Conservation (phyloP, 2,797 vertebrate species). For the Pseudochromis fuscus region DNA sequence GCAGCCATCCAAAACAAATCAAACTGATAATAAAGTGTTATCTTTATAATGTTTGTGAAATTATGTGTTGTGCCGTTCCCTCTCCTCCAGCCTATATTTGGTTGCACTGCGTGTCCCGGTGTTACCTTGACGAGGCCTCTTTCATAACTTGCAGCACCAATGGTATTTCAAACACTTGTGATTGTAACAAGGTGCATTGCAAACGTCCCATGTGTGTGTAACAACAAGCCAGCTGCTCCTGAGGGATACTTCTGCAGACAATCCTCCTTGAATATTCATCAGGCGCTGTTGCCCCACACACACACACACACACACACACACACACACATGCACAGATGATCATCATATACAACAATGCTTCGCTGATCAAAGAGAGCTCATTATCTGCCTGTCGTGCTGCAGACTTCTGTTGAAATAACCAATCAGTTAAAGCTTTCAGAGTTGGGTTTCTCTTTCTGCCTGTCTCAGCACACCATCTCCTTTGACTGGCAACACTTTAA, state of each 20-base stretch:
- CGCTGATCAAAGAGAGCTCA: conserved; percentile 82
- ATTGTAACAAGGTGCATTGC: conserved; percentile 47
- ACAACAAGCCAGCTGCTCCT: conserved; percentile 72
- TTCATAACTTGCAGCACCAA: conserved; percentile 9
- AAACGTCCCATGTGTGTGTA: conserved; percentile 56
- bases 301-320: conserved; percentile 19
- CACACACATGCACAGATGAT: conserved; percentile 43
- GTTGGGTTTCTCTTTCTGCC: conserved; percentile 58
- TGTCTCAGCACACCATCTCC: conserved; percentile 66
- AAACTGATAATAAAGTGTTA: conserved; percentile 44
- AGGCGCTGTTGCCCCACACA: conserved; percentile 45
- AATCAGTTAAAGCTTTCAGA: conserved; percentile 66
- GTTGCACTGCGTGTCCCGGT: not conserved
- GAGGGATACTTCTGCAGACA: conserved; percentile 64
- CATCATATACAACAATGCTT: conserved; percentile 72
- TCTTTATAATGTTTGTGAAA: conserved; percentile 31
- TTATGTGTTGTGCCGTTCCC: not conserved
- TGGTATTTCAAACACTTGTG: conserved; percentile 49
- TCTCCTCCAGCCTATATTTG: conserved; percentile 2
- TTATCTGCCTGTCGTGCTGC: conserved; percentile 72
- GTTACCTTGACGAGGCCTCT: conserved; percentile 28
- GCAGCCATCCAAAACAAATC: conserved; percentile 68
- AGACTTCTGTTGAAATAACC: conserved; percentile 74
- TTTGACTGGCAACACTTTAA: conserved; percentile 50
- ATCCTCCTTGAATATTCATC: conserved; percentile 76